Evolutionary conservation across 2,797 vertebrate species (phyloP).

Genomic region (Tamandua tetradactyla): DNA sequence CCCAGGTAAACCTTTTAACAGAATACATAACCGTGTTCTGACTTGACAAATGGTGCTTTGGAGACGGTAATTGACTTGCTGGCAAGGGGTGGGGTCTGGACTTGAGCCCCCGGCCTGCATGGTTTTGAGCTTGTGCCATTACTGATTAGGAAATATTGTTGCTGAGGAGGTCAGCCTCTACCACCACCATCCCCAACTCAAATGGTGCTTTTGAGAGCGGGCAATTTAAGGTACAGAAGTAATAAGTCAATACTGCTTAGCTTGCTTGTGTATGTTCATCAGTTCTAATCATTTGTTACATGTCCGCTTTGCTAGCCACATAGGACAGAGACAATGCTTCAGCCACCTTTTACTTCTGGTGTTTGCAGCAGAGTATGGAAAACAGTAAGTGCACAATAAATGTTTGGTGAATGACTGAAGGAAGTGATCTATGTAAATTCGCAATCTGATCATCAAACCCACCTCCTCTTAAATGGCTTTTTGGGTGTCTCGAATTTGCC

Average conservation of each 20-base stretch:
- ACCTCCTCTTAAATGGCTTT: background rate
- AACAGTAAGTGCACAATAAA: background rate
- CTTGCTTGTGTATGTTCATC: background rate
- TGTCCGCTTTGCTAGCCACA: background rate
- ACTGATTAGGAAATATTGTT: too few species aligned
- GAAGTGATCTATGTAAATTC: background rate
- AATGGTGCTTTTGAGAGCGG: background rate
- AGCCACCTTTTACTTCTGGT: background rate
- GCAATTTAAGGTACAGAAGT: too few species aligned
- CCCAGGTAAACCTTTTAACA: background rate
- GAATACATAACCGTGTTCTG: background rate
- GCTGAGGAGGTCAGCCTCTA: too few species aligned
- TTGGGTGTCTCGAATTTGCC: conserved; percentile 14
- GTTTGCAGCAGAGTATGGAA: background rate
- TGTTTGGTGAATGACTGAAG: background rate
- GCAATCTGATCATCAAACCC: background rate
- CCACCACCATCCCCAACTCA: background rate
- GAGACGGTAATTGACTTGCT: background rate
- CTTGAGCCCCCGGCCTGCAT: too few species aligned
- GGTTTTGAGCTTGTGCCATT: too few species aligned
- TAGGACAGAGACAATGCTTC: background rate
- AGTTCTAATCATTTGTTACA: background rate
- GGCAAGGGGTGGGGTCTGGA: too few species aligned
- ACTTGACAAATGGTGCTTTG: background rate
- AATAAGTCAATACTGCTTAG: background rate